phyloP scores from a whole-genome alignment of 2,888 invertebrate species.

The Pedicia rivosa region DNA sequence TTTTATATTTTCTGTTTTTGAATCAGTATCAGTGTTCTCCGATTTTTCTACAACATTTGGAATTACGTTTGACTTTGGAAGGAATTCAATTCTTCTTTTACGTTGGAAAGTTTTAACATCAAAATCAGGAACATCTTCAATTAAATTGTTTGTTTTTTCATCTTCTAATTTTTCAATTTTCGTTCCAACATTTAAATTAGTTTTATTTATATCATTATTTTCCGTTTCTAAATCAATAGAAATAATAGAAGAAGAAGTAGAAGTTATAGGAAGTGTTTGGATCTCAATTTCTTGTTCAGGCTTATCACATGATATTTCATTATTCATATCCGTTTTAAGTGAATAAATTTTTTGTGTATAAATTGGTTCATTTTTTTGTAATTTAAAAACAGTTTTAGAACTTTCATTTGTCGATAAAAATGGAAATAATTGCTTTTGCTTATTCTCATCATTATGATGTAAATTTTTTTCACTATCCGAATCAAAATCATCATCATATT shows the following conservation, averaged over 20 bases:
- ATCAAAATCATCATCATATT: too few species aligned
- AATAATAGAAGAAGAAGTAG: too few species aligned
- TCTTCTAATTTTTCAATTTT: constrained; percentile 15
- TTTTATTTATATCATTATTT: constrained; percentile 12
- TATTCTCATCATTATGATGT: too few species aligned
- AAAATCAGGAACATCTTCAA: constrained; percentile 14
- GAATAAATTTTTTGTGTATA: constrained; percentile 6
- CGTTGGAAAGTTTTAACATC: constrained; percentile 36
- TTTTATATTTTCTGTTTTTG: neutral
- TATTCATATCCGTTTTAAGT: constrained; percentile 32
- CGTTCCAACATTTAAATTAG: constrained; percentile 35
- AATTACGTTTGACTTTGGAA: constrained; percentile 19
- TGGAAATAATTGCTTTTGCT: too few species aligned
- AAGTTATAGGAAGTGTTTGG: too few species aligned
- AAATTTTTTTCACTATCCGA: too few species aligned
- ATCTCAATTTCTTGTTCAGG: constrained; percentile 3
- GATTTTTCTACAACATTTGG: constrained; percentile 10
- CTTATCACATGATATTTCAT: constrained; percentile 24
- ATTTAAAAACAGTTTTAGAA: too few species aligned
- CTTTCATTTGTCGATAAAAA: too few species aligned
- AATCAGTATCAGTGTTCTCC: neutral
- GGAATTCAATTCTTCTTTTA: constrained; percentile 35
- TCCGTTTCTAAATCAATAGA: too few species aligned
- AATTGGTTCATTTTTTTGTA: too few species aligned
- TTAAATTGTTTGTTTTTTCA: neutral